These are phyloP conservation scores for Trichogramma pretiosum DNA, from an alignment of 1,140 invertebrate genomes.

Conservation along the genomic window DNA sequence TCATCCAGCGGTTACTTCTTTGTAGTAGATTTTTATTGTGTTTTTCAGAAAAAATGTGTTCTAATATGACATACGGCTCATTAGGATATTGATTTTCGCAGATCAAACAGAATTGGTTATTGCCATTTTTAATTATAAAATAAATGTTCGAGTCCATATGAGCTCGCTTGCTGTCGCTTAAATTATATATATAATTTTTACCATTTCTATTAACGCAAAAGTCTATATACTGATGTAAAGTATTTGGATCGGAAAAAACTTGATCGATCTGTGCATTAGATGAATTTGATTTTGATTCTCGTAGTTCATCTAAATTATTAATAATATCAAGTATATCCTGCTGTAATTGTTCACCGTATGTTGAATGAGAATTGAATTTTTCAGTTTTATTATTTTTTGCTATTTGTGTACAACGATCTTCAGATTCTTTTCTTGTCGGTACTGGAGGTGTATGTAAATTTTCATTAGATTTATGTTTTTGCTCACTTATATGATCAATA, in stretches of 20 bases:
- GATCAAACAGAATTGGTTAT: slow-evolving; percentile 9
- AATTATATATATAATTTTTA: slow-evolving; percentile 5
- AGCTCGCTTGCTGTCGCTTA: not conserved
- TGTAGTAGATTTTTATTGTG: slow-evolving; percentile 8
- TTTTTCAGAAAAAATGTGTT: slow-evolving; percentile 10
- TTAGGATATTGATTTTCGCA: slow-evolving; percentile 8
- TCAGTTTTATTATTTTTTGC: too few species aligned
- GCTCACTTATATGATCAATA: too few species aligned
- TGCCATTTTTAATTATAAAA: not conserved
- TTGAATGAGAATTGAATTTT: too few species aligned
- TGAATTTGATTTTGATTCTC: not conserved
- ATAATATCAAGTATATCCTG: too few species aligned
- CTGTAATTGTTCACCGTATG: too few species aligned
- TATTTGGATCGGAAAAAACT: not conserved
- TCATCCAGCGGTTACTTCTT: not conserved
- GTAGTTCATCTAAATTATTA: not conserved
- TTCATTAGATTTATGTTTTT: too few species aligned
- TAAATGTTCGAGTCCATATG: not conserved
- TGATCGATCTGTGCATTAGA: not conserved
- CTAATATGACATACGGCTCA: slow-evolving; percentile 8
- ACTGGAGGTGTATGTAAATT: too few species aligned
- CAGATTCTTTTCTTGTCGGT: too few species aligned
- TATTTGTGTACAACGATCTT: too few species aligned
- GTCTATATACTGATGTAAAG: not conserved
- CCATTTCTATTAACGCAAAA: not conserved